Percentiles rank a stretch among this genome's conserved stretches.
phyloP scores from a whole-genome alignment of 2,888 invertebrate species.

The Sesia bembeciformis region DNA sequence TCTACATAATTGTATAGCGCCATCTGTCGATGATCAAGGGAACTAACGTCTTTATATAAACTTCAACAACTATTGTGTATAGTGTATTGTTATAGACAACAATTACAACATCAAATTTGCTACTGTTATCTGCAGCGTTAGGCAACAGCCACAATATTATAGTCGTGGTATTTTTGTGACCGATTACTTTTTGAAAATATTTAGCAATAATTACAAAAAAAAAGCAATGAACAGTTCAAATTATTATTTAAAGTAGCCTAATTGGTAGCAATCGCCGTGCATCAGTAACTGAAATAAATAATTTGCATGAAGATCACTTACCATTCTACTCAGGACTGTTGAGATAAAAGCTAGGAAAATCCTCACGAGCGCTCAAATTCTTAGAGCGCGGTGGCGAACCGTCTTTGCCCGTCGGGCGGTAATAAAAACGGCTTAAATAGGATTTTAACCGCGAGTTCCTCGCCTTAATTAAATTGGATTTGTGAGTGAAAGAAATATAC shows the following conservation, averaged over 20 bases:
- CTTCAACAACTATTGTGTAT: no score
- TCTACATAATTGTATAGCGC: no score
- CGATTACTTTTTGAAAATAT: no score
- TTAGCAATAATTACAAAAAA: no score
- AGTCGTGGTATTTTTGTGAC: no score
- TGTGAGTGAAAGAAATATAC: conserved; percentile 71
- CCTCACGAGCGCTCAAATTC: conserved; percentile 64
- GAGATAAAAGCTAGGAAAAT: conserved; percentile 63
- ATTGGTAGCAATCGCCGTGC: background rate
- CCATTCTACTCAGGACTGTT: conserved; percentile 47
- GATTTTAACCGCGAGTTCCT: conserved; percentile 73
- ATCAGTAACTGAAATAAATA: conserved; percentile 30
- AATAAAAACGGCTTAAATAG: conserved; percentile 74
- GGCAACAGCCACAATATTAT: no score
- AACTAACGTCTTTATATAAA: no score
- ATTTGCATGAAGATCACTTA: conserved; percentile 60
- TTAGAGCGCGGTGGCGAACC: conserved; percentile 61
- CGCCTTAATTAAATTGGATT: conserved; percentile 75
- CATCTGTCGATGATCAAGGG: no score
- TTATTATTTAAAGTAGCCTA: background rate
- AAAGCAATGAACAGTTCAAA: no score
- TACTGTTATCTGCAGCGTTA: no score
- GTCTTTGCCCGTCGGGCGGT: conserved; percentile 70
- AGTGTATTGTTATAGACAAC: no score
- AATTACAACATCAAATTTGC: no score